Percentiles rank a stretch among this genome's conserved stretches.
Conservation (phyloP, 37 sponge, comb jelly and placozoan species). For the Crambe crambe region DNA sequence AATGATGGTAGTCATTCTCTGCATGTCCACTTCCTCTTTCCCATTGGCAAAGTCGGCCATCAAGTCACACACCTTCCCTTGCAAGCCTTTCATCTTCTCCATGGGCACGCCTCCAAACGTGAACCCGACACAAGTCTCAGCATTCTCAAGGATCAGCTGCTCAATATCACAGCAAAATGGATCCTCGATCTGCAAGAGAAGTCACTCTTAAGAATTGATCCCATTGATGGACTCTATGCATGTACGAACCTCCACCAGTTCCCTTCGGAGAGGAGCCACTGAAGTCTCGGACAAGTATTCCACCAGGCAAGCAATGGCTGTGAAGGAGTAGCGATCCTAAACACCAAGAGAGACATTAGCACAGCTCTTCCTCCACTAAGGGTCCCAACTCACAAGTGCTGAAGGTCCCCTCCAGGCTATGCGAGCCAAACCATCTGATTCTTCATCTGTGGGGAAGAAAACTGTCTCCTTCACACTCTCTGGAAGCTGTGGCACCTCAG, state of each 20-base stretch:
- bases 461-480: slow-evolving; percentile 29
- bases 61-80: slow-evolving; percentile 52
- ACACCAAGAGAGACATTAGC: background rate
- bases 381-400: slow-evolving; percentile 19
- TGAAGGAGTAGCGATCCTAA: background rate
- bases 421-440: slow-evolving; percentile 62
- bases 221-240: background rate
- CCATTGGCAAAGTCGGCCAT: slow-evolving; percentile 49
- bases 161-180: slow-evolving; percentile 71
- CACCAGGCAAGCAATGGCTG: slow-evolving; percentile 56
- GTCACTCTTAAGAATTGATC: background rate
- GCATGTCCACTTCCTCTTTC: slow-evolving; percentile 57
- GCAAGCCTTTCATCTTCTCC: slow-evolving; percentile 40
- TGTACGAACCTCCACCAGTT: slow-evolving; percentile 59
- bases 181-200: slow-evolving; percentile 49
- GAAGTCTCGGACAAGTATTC: slow-evolving; percentile 87
- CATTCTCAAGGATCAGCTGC: slow-evolving; percentile 47
- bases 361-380: background rate
- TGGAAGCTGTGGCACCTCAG: slow-evolving; percentile 62
- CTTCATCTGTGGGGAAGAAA: slow-evolving; percentile 78
- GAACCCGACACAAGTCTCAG: slow-evolving; percentile 52
- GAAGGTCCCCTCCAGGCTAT: slow-evolving; percentile 77
- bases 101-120: slow-evolving; percentile 66
- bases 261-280: slow-evolving; percentile 90
- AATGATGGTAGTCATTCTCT: slow-evolving; percentile 68